These are phyloP conservation scores for Pelvicachromis taeniatus DNA, from an alignment of 2,113 vertebrate species.

Conservation along the genomic window DNA sequence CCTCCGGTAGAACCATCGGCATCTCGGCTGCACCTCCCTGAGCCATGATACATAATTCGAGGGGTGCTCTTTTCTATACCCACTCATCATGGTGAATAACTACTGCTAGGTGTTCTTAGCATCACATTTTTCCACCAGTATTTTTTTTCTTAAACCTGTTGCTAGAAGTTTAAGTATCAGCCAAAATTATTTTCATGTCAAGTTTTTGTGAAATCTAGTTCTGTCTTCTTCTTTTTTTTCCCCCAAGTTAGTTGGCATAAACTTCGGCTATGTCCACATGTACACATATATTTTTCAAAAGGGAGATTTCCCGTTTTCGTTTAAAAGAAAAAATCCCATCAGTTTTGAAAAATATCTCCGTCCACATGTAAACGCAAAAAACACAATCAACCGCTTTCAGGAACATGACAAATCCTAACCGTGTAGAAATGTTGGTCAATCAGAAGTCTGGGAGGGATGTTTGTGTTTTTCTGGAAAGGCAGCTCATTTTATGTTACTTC, in stretches of 20 bases:
- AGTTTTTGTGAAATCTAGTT: background rate
- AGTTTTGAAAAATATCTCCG: no score
- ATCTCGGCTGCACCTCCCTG: background rate
- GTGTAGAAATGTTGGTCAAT: no score
- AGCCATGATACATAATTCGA: conserved; percentile 11
- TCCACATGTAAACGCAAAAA: no score
- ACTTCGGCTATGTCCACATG: background rate
- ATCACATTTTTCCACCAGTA: background rate
- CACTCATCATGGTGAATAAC: background rate
- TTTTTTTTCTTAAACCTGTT: background rate
- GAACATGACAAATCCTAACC: no score
- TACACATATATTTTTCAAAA: no score
- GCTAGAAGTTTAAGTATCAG: background rate
- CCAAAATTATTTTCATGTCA: background rate
- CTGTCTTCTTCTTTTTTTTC: no score
- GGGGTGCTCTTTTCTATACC: background rate
- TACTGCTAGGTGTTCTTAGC: background rate
- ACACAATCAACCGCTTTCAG: no score
- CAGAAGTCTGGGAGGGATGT: no score
- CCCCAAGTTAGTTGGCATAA: background rate
- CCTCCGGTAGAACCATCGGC: background rate
- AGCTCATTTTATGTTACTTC: no score
- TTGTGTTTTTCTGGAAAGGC: no score
- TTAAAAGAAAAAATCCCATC: no score
- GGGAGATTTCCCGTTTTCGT: no score